phyloP scores from a whole-genome alignment of 1,140 invertebrate species.

The Leptopilina clavipes region DNA sequence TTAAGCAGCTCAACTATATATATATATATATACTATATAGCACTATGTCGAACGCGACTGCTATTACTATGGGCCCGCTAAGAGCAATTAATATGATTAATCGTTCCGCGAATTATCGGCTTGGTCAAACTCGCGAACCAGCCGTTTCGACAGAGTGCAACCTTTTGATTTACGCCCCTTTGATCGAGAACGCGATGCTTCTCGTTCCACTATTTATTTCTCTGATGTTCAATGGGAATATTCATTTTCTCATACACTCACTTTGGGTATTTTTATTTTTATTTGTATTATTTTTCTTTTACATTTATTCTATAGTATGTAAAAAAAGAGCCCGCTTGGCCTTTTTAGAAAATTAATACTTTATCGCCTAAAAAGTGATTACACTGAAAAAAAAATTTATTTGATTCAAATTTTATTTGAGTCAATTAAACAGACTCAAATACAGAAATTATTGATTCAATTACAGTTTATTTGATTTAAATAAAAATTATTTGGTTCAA shows the following conservation, averaged over 20 bases:
- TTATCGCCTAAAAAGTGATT: not conserved
- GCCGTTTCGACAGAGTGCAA: conserved; percentile 33
- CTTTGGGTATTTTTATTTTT: not conserved
- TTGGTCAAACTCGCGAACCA: conserved; percentile 37
- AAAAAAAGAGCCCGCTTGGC: not conserved
- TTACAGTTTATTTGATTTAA: too few species aligned
- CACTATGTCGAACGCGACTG: conserved; percentile 50
- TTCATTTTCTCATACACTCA: not conserved
- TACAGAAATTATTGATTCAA: too few species aligned
- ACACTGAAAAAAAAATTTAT: too few species aligned
- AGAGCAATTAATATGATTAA: conserved; percentile 71
- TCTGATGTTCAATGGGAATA: conserved; percentile 13
- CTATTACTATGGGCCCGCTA: conserved; percentile 47
- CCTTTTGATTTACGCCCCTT: conserved; percentile 33
- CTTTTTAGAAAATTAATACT: not conserved
- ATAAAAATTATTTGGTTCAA: too few species aligned
- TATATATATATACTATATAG: too few species aligned
- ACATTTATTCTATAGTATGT: not conserved
- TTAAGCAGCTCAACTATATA: conserved; percentile 70
- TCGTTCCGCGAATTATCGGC: conserved; percentile 67
- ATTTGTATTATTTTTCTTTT: not conserved
- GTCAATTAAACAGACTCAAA: too few species aligned
- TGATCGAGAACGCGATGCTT: conserved; percentile 24
- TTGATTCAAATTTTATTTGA: too few species aligned
- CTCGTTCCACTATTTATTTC: conserved; percentile 21